phyloP scores from a whole-genome alignment of 2,113 vertebrate species.

The Pogona vitticeps region DNA sequence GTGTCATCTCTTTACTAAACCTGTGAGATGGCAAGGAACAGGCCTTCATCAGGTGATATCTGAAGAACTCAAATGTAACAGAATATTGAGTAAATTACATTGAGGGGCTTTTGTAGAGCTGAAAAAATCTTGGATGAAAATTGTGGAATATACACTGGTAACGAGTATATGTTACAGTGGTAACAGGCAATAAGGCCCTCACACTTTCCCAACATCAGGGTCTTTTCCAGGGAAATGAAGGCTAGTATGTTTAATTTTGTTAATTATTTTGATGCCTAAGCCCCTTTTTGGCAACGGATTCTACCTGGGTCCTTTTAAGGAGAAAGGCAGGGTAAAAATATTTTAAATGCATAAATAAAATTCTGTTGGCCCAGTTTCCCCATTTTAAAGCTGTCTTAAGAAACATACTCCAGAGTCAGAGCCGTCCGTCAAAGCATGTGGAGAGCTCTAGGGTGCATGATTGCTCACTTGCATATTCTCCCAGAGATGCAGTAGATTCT shows the following conservation, averaged over 20 bases:
- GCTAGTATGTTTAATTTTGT: background rate
- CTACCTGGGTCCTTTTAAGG: too few species aligned
- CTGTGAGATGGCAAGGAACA: background rate
- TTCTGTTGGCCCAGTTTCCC: slow-evolving; percentile 3
- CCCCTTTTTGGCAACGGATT: background rate
- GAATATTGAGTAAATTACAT: background rate
- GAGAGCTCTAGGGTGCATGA: background rate
- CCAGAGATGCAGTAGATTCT: slow-evolving; percentile 34
- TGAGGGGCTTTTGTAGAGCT: background rate
- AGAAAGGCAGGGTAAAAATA: too few species aligned
- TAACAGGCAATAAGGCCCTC: background rate
- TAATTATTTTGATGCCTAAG: background rate
- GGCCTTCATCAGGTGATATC: background rate
- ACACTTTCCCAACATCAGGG: too few species aligned
- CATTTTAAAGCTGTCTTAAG: background rate
- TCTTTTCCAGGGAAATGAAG: too few species aligned
- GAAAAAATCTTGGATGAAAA: background rate
- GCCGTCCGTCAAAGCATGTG: slow-evolving; percentile 31
- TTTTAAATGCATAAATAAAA: slow-evolving; percentile 19
- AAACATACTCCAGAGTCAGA: slow-evolving; percentile 30
- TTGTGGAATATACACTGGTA: background rate
- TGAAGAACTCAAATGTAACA: background rate
- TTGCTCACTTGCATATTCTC: slow-evolving; percentile 20
- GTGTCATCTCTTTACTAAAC: background rate
- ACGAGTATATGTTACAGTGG: background rate